phyloP scores from a whole-genome alignment of 2,113 vertebrate species.

The Lagopus leucura region DNA sequence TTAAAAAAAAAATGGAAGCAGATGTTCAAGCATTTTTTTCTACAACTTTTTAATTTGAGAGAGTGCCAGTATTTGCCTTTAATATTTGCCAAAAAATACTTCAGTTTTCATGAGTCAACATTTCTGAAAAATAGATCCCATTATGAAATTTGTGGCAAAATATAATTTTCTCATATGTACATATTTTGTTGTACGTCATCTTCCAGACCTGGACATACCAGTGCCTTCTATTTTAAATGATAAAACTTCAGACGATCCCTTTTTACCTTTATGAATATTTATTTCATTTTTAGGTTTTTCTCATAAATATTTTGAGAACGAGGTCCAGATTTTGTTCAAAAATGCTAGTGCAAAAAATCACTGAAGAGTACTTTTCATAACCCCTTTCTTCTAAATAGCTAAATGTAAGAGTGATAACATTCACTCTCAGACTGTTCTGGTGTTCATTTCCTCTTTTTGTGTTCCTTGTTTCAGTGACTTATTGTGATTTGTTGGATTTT shows the following conservation, averaged over 20 bases:
- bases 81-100: background rate
- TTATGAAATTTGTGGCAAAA: no score
- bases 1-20: background rate
- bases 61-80: background rate
- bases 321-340: conserved; percentile 3
- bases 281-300: background rate
- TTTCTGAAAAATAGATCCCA: background rate
- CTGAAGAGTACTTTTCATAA: background rate
- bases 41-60: background rate
- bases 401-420: background rate
- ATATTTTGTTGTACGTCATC: background rate
- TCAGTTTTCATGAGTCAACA: conserved; percentile 5
- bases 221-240: background rate
- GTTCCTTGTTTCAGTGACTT: background rate
- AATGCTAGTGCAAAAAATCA: background rate
- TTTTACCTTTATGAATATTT: background rate
- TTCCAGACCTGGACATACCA: background rate
- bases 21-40: background rate
- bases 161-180: background rate
- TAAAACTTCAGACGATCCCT: background rate
- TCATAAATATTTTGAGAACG: background rate
- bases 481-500: conserved; percentile 1
- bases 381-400: background rate
- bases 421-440: background rate
- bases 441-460: conserved; percentile 3